Conservation (phyloP, 2,113 vertebrate genomes). For the Oryctolagus cuniculus region mOryCun1.1 NC_091432.1:39190001-39190500, state of each 20-base stretch:
- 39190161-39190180: not conserved
- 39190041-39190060: not conserved
- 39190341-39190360: not conserved
- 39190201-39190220: not conserved
- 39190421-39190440: not conserved
- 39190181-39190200: not conserved
- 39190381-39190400: not conserved
- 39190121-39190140: not conserved
- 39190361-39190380: not conserved
- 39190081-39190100: not conserved
- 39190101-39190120: not conserved
- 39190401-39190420: not conserved
- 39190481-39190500: not conserved
- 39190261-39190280: not conserved
- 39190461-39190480: not conserved
- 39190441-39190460: not conserved
- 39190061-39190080: not conserved
- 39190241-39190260: not conserved
- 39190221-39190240: not conserved
- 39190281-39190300: not conserved
- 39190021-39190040: not conserved
- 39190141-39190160: not conserved
- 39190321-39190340: not conserved
- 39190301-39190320: not conserved
- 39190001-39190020: not conserved